Evolutionary conservation across 2,113 vertebrate species (phyloP), one percentile per base, ranked within the genome.

Genomic region (Melanostigma gelatinosum): DNA sequence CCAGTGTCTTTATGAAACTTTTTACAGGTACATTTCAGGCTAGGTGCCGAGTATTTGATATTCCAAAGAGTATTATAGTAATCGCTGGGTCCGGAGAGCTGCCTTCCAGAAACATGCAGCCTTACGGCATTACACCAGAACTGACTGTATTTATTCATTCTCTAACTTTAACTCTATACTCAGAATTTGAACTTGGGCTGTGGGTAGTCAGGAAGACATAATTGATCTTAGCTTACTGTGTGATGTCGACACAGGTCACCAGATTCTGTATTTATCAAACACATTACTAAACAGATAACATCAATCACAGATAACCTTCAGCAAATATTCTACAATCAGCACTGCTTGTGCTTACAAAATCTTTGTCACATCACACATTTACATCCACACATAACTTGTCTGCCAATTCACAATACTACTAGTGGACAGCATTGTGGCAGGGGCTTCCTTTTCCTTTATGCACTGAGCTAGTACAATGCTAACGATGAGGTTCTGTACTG

Each of bases 401-500:
- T 63, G 36, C 27, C 36, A 42, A 24, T 52, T 42, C 27, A 74
- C 61, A 63, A 27, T 61, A 34, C 52, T 65, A 38, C 34, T 46
- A 24, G 29, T 73, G 55, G 36, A 68, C 36, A 68, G 72, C n/a
- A 42, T 61, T 65, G 52, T 44, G 69, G 69, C 70, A 75, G 50
- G 44, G 36, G 42, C 52, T 60, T 42, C 29, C 38, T 74, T 79
- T 82, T 52, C 57, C 36, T 54, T 16, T 18, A 66, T 86, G 32
- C 82, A 77, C 67, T 65, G 77, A 72, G 46, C 63, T 67, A 38
- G 13, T 57, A 29, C 52, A 72, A 42, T 79, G 57, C 68, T 66
- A 78, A 87, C n/a, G 58, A 87, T 70, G 57, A 77, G 54, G 62
- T 48, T 72, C 60, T 85, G 50, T 78, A 42, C 71, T 66, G 67